phyloP scores from a whole-genome alignment of 2,888 invertebrate genomes.

The Galerucella calmariensis region DNA sequence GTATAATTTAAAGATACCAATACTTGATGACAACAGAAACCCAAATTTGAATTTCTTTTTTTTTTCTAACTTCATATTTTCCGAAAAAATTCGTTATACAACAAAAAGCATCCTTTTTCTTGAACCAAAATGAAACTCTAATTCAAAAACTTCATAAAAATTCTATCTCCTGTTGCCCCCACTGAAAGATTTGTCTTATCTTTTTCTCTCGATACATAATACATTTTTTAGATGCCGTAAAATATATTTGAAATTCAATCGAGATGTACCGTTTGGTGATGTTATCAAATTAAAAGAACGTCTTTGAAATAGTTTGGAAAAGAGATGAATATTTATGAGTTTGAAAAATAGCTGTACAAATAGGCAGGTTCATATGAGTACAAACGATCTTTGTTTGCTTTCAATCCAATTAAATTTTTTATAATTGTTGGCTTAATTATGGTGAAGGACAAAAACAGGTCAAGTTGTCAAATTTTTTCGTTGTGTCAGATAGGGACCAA shows the following conservation, averaged over 20 bases:
- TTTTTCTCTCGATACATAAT: neutral
- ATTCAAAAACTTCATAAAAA: neutral
- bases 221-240: neutral
- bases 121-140: neutral
- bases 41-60: neutral
- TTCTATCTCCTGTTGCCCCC: neutral
- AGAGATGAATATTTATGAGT: slow-evolving; percentile 1
- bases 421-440: too few species aligned
- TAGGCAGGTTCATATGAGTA: neutral
- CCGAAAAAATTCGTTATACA: neutral
- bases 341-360: neutral
- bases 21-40: neutral
- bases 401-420: too few species aligned
- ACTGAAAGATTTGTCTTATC: neutral
- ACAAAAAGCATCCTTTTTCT: too few species aligned
- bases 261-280: neutral
- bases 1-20: neutral
- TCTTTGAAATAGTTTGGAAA: neutral
- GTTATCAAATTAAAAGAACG: slow-evolving; percentile 7
- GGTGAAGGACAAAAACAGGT: too few species aligned
- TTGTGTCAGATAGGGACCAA: too few species aligned
- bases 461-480: too few species aligned
- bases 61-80: too few species aligned
- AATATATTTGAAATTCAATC: neutral
- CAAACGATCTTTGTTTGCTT: too few species aligned